Base-by-base conservation (phyloP, 2,113 vertebrate species). In the Anoura caudifer region DNA sequence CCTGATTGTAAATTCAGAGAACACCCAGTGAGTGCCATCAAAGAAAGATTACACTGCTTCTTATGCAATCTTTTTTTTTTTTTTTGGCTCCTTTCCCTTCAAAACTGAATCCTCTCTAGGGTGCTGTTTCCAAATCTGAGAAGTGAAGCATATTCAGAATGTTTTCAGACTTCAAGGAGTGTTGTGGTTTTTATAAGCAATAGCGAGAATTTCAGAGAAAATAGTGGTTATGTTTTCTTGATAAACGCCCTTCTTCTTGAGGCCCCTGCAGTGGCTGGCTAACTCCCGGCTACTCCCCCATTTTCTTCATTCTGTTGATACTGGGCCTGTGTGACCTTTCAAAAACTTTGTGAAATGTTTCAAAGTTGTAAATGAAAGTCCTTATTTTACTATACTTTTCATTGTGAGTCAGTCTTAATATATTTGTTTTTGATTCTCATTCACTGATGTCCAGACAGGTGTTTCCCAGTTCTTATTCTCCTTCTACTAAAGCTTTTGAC, bases 1-100 rank as follows among this genome's bases (percentile, higher is more conserved):
- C 95, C 92, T 97, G 94, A 97, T 92, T 97, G n/a, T 96, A 90
- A 97, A 97, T 97, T 95, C 95, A 97, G 95, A 98, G 96, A 89
- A 92, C 0, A 0, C 97, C 95, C 80, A 69, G 73, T 94, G 97
- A 96, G 73, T 52, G 61, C 85, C 97, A 97, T 97, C 97, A 97
- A 97, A 97, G 96, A 95, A 95, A 96, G 93, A 95, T 91, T 95
- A 96, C 65, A 79, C 82, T 87, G 63, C 72, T 96, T 89, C 93
- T 95, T 97, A 94, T 69, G 54, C 86, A 72, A 80, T 93, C 67
- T 54, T 79, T 92, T 95, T 87, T 93, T 87, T 67, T 81, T 63
- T 69, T 45, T 83, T 79, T 75, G 36, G 45, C 75, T 95, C 56
- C 31, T 61, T 36, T 97, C 88, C 47, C 52, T 96, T 90, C 47